Conservation (phyloP, 1,140 invertebrate species). For the Heterodera schachtii region DNA sequence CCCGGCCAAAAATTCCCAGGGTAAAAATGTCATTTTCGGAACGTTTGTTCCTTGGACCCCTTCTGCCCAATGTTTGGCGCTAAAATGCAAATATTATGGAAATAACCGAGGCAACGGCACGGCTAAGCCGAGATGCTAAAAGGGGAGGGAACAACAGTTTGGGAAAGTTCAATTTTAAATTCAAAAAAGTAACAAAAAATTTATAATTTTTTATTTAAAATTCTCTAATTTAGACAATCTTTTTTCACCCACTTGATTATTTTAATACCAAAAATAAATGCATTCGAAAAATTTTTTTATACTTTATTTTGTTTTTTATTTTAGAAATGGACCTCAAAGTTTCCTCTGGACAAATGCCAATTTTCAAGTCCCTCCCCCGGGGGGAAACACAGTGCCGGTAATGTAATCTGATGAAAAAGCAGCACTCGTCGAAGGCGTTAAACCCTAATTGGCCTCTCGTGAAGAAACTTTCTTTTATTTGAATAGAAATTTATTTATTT, state of each 20-base stretch:
- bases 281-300: no score
- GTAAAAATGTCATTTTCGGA: neutral
- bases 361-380: no score
- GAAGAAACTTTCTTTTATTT: neutral
- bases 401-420: constrained; percentile 1
- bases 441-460: neutral
- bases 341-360: no score
- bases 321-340: no score
- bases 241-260: no score
- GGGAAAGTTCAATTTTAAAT: neutral
- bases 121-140: neutral
- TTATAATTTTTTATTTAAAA: no score
- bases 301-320: no score
- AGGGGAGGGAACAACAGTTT: no score
- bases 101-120: neutral
- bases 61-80: neutral
- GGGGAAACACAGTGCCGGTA: neutral
- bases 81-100: constrained; percentile 3
- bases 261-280: no score
- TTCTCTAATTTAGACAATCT: no score
- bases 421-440: neutral
- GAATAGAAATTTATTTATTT: no score
- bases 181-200: no score
- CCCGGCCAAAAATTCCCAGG: neutral
- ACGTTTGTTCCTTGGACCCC: neutral